Conservation (phyloP, 2,113 vertebrate species). For the Corythaeola cristata region DNA sequence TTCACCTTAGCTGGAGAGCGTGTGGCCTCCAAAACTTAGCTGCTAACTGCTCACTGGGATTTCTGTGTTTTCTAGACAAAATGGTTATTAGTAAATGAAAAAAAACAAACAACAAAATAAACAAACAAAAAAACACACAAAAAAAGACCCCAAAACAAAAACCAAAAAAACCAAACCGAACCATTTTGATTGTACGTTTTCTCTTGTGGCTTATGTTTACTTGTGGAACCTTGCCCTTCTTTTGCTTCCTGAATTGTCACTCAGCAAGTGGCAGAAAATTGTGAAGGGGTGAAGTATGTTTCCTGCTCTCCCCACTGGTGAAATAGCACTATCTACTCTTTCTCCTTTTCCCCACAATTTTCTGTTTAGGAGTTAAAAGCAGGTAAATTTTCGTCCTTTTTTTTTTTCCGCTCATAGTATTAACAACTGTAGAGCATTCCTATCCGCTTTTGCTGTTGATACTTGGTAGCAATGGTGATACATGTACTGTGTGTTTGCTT, state of each 20-base stretch:
- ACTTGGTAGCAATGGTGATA: background rate
- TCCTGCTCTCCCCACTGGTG: rapidly evolving
- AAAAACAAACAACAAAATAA: too few species aligned
- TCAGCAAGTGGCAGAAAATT: background rate
- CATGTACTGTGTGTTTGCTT: background rate
- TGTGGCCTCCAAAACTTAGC: background rate
- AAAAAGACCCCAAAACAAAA: too few species aligned
- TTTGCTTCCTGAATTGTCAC: background rate
- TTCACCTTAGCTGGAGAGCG: background rate
- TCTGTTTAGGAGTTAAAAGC: background rate
- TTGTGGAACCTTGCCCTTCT: background rate
- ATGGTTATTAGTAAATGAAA: background rate
- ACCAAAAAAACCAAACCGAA: too few species aligned
- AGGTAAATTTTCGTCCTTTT: background rate
- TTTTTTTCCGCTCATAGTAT: background rate
- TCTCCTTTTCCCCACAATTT: background rate
- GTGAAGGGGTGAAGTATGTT: background rate
- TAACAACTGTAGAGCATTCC: background rate
- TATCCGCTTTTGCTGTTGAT: background rate
- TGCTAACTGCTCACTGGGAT: background rate
- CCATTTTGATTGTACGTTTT: background rate
- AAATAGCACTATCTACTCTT: background rate
- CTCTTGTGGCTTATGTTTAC: background rate
- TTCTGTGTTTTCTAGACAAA: background rate
- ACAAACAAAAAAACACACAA: too few species aligned